These are phyloP conservation scores for Cryptotermes secundus DNA, from an alignment of 1,140 invertebrate genomes.

Conservation along the genomic window DNA sequence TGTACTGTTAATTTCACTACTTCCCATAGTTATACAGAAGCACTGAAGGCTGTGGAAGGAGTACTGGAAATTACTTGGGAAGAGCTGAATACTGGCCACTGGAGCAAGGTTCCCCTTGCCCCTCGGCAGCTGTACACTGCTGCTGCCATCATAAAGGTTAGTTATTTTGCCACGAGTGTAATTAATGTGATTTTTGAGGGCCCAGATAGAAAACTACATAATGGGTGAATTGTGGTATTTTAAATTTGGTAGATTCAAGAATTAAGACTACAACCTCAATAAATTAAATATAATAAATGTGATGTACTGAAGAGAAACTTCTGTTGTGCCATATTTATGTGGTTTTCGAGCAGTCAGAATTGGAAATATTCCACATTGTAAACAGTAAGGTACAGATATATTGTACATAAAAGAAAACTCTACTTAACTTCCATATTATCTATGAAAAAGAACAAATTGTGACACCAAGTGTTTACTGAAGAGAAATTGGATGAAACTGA, in stretches of 20 bases:
- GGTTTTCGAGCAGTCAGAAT: too few relatives aligned
- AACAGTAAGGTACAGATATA: too few relatives aligned
- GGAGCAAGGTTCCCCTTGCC: conserved; percentile 69
- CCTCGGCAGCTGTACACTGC: conserved; percentile 63
- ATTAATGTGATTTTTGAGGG: not conserved
- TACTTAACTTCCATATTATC: too few relatives aligned
- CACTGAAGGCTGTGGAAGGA: not conserved
- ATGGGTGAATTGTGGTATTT: not conserved
- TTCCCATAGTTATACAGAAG: not conserved
- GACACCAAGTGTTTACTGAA: too few relatives aligned
- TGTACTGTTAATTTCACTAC: not conserved
- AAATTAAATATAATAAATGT: not conserved
- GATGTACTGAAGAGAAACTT: not conserved
- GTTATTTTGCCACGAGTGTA: not conserved
- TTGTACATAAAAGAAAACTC: too few relatives aligned
- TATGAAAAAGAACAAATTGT: too few relatives aligned
- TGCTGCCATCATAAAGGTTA: conserved; percentile 60
- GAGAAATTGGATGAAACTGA: too few relatives aligned
- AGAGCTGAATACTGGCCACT: conserved; percentile 79
- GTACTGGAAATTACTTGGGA: conserved; percentile 77
- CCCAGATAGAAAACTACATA: not conserved
- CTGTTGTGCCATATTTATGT: not conserved
- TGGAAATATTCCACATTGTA: too few relatives aligned
- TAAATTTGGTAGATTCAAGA: not conserved
- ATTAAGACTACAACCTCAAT: not conserved